Conservation (phyloP, 1,140 invertebrate genomes). For the Gyrodactylus salaris region DNA sequence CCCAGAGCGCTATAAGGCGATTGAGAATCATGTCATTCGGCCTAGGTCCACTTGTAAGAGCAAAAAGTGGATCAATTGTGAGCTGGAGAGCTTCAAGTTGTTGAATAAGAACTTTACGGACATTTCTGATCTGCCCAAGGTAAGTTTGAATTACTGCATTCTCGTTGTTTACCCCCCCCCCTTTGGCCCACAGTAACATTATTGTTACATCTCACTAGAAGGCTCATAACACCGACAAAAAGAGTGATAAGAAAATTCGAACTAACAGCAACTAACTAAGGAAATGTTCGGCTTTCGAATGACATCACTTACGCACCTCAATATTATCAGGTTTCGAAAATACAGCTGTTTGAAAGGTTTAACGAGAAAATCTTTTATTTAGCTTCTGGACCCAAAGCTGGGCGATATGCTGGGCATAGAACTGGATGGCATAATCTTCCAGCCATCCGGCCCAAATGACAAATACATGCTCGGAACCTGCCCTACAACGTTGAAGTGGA, state of each 20-base stretch:
- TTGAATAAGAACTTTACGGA: neutral
- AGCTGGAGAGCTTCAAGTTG: neutral
- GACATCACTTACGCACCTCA: too few relatives aligned
- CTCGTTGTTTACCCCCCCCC: too few relatives aligned
- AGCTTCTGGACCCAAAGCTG: conserved; percentile 31
- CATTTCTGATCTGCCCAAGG: neutral
- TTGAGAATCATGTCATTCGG: neutral
- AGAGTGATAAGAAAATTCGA: too few relatives aligned
- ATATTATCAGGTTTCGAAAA: too few relatives aligned
- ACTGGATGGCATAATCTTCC: conserved; percentile 86
- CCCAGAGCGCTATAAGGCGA: neutral
- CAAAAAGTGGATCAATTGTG: neutral
- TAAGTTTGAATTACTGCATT: too few relatives aligned
- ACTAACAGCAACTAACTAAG: too few relatives aligned
- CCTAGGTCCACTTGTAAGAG: neutral
- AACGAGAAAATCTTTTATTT: neutral
- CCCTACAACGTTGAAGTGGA: conserved; percentile 73
- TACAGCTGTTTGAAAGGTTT: neutral
- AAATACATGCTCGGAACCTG: conserved; percentile 43
- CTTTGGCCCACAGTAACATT: too few relatives aligned
- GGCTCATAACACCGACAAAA: too few relatives aligned
- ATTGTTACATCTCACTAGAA: too few relatives aligned
- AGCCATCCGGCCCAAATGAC: conserved; percentile 37
- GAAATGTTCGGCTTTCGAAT: too few relatives aligned
- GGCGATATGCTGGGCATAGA: conserved; percentile 48